phyloP scores from a whole-genome alignment of 2,888 invertebrate species.

The Drosophila pegasa region DNA sequence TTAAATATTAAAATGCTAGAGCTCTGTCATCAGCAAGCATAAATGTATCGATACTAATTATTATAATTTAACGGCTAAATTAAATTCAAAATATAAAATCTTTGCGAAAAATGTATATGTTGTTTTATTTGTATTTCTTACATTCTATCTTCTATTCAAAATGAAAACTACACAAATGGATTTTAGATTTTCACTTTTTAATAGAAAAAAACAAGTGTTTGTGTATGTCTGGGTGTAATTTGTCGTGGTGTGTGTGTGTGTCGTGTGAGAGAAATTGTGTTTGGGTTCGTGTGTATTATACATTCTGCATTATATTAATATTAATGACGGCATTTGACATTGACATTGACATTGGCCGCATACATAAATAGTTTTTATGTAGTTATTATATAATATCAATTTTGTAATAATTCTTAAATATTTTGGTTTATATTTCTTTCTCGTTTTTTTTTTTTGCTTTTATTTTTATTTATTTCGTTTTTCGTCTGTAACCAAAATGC shows the following conservation, averaged over 20 bases:
- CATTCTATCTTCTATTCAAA: constrained; percentile 15
- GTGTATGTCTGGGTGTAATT: constrained; percentile 12
- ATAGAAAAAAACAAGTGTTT: constrained; percentile 74
- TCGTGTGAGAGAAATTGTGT: constrained; percentile 19
- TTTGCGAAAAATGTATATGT: constrained; percentile 9
- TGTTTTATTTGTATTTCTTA: constrained; percentile 31
- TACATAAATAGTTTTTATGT: constrained; percentile 61
- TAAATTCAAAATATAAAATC: neutral
- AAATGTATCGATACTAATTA: neutral
- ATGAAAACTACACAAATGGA: constrained; percentile 51
- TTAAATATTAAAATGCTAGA: neutral
- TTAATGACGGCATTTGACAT: constrained; percentile 65
- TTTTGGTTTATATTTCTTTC: constrained; percentile 20
- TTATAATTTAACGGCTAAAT: neutral
- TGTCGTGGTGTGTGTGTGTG: constrained; percentile 22
- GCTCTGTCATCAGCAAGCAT: neutral
- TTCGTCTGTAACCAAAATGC: constrained; percentile 70
- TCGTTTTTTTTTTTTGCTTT: constrained; percentile 23
- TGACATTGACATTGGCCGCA: constrained; percentile 60
- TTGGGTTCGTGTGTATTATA: constrained; percentile 52
- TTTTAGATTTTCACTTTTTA: constrained; percentile 52
- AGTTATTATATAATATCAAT: constrained; percentile 69
- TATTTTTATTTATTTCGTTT: neutral
- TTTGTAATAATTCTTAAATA: constrained; percentile 71
- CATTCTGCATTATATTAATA: constrained; percentile 59